Conservation (phyloP, 2,888 invertebrate species). For the Drosophila meridiana region DNA sequence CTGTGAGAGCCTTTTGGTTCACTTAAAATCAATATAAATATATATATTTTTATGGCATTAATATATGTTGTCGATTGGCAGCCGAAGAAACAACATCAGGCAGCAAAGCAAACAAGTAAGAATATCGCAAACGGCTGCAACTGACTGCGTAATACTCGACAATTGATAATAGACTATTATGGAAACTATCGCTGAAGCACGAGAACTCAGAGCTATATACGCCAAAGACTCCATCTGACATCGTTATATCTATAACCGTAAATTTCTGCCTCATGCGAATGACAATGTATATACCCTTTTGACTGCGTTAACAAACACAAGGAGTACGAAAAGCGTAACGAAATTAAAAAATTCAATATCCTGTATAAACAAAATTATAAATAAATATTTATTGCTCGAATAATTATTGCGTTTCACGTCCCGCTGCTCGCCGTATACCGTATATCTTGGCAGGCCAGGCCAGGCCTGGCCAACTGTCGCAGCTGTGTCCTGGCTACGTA, state of each 20-base stretch:
- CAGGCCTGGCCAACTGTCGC: conserved; percentile 44
- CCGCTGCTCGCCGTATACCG: conserved; percentile 20
- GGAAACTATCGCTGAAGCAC: too few species aligned
- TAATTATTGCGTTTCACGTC: conserved; percentile 69
- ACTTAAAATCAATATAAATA: conserved; percentile 14
- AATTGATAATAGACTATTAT: background rate
- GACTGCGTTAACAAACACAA: background rate
- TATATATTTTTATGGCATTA: conserved; percentile 5
- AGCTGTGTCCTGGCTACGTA: conserved; percentile 54
- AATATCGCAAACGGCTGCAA: background rate
- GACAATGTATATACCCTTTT: background rate
- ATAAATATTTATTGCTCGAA: conserved; percentile 70
- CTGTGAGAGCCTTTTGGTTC: conserved; percentile 4
- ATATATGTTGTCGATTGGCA: conserved; percentile 10
- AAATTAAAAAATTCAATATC: conserved; percentile 80
- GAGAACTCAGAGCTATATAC: too few species aligned
- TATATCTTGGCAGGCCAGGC: conserved; percentile 19
- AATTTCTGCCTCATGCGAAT: background rate
- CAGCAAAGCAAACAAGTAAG: background rate
- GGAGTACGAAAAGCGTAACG: conserved; percentile 37
- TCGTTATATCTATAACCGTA: too few species aligned
- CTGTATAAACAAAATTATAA: conserved; percentile 76
- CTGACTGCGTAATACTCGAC: conserved; percentile 1
- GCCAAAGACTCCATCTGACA: too few species aligned
- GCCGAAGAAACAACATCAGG: conserved; percentile 12